Percentiles rank a stretch among this genome's conserved stretches.
Conservation (phyloP, 1,140 invertebrate genomes). For the Neodiprion lecontei region DNA sequence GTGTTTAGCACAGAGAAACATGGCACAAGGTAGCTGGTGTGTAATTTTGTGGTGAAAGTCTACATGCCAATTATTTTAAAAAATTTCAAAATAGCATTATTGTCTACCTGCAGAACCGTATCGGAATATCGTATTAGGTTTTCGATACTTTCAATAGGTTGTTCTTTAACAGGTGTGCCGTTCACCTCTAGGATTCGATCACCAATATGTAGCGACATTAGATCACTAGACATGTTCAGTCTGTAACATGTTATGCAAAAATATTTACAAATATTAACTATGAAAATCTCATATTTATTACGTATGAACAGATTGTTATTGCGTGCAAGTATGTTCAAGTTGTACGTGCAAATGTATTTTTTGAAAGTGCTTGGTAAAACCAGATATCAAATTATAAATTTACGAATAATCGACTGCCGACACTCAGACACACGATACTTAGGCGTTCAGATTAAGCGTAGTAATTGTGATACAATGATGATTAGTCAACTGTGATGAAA, state of each 20-base stretch:
- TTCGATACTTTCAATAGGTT: conserved; percentile 79
- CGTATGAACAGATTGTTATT: background rate
- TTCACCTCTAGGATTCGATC: conserved; percentile 93
- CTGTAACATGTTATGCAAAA: conserved; percentile 59
- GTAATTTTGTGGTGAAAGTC: no score
- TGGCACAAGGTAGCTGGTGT: background rate
- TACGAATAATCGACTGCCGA: background rate
- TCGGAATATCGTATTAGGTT: conserved; percentile 77
- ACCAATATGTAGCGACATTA: conserved; percentile 87
- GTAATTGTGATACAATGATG: background rate
- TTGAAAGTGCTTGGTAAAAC: background rate
- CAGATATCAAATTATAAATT: background rate
- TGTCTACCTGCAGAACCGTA: conserved; percentile 73
- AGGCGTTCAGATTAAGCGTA: background rate
- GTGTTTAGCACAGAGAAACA: background rate
- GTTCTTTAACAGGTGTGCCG: conserved; percentile 83
- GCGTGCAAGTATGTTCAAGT: background rate
- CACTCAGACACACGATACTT: background rate
- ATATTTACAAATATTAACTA: background rate
- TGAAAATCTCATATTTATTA: background rate
- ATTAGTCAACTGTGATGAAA: no score
- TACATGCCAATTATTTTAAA: background rate
- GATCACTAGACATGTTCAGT: conserved; percentile 79
- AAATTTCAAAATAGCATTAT: background rate
- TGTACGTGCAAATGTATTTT: background rate